Percentiles rank a stretch among this genome's conserved stretches.
phyloP scores from a whole-genome alignment of 2,797 vertebrate genomes.

The Xenentodon cancila region DNA sequence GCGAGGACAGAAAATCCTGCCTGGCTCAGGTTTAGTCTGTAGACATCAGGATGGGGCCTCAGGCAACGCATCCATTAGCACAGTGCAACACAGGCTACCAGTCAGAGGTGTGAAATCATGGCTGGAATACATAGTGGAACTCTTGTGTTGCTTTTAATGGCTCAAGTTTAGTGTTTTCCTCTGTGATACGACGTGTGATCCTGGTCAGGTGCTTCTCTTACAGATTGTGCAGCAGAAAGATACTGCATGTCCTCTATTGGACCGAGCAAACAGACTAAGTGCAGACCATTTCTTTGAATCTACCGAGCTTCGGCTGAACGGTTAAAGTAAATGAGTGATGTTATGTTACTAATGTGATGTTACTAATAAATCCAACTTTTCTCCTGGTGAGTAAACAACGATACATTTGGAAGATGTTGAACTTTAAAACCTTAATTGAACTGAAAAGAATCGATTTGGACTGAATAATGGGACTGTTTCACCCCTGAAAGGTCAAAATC shows the following conservation, averaged over 20 bases:
- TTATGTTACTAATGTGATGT: no score
- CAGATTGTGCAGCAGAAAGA: not conserved
- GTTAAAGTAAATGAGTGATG: no score
- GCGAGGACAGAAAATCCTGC: slow-evolving; percentile 17
- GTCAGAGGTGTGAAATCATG: slow-evolving; percentile 15
- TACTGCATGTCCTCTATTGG: not conserved
- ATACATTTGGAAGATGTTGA: no score
- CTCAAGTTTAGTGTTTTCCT: slow-evolving; percentile 1
- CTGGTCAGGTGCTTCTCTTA: not conserved
- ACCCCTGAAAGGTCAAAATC: no score
- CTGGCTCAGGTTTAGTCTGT: not conserved
- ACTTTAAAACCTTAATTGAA: no score
- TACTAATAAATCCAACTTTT: no score
- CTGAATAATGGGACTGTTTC: no score
- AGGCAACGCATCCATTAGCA: slow-evolving; percentile 36
- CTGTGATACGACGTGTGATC: not conserved
- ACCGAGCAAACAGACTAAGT: not conserved
- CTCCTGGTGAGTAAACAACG: no score
- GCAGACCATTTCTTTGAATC: not conserved
- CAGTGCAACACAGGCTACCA: slow-evolving; percentile 26
- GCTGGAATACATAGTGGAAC: slow-evolving; percentile 22
- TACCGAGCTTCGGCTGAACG: not conserved
- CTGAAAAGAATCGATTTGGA: no score
- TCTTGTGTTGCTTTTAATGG: slow-evolving; percentile 11
- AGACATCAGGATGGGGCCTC: slow-evolving; percentile 20